Evolutionary conservation across 2,888 invertebrate genomes (phyloP).

Genomic region (Antheraea yamamai): DNA sequence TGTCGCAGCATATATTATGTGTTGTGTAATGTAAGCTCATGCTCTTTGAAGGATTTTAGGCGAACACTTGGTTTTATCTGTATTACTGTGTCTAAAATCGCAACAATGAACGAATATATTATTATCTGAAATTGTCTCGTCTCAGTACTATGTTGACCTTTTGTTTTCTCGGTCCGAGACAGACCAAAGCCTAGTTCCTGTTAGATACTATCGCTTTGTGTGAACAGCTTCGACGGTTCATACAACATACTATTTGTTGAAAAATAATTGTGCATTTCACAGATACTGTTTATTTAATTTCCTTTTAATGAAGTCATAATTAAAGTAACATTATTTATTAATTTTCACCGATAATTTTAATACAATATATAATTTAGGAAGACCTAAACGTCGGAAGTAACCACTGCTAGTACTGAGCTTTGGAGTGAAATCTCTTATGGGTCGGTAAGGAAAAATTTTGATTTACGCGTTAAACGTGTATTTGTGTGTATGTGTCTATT

Average conservation of each 20-base stretch:
- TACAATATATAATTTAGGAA: too few species aligned
- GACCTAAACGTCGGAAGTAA: too few species aligned
- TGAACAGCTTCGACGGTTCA: slow-evolving; percentile 15
- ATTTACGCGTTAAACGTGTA: too few species aligned
- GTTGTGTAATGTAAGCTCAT: neutral
- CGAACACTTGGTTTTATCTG: neutral
- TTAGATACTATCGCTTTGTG: slow-evolving; percentile 25
- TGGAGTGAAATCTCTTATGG: too few species aligned
- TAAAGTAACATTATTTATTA: neutral
- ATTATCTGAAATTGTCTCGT: slow-evolving; percentile 29
- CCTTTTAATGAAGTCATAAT: too few species aligned
- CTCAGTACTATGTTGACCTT: slow-evolving; percentile 31
- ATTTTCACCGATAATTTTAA: too few species aligned
- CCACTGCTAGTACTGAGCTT: too few species aligned
- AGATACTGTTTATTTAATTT: neutral
- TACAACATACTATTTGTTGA: neutral
- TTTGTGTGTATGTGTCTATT: too few species aligned
- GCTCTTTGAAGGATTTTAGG: neutral
- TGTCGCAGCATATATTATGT: too few species aligned
- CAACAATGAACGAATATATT: slow-evolving; percentile 17
- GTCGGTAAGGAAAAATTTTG: too few species aligned
- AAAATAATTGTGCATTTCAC: neutral
- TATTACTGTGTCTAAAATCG: neutral
- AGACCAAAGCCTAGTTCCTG: slow-evolving; percentile 20
- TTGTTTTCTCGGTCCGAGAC: slow-evolving; percentile 23